These are phyloP conservation scores for Deilephila porcellus DNA, from an alignment of 2,888 invertebrate species.

Conservation along the genomic window DNA sequence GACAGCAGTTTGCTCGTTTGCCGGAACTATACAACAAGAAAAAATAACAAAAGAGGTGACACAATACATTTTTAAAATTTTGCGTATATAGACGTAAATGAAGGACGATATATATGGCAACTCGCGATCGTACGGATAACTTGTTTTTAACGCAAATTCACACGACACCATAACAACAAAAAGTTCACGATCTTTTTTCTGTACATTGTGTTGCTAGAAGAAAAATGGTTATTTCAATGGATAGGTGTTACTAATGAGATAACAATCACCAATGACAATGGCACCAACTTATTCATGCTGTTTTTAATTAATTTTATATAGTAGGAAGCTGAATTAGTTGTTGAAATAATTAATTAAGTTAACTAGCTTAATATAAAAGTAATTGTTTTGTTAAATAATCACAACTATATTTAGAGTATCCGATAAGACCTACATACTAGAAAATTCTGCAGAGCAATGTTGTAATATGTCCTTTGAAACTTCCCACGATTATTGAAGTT, in stretches of 20 bases:
- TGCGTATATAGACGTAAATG: neutral
- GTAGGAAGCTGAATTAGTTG: neutral
- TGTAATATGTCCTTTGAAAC: neutral
- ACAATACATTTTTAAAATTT: too few species aligned
- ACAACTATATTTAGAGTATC: constrained; percentile 9
- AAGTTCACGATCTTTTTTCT: neutral
- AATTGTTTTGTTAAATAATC: constrained; percentile 6
- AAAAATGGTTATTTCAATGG: neutral
- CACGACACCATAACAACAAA: neutral
- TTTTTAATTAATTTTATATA: constrained; percentile 5
- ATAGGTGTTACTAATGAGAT: neutral
- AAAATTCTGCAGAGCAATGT: neutral
- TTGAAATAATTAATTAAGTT: neutral
- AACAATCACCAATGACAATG: neutral
- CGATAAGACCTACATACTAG: neutral
- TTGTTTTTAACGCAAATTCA: constrained; percentile 2
- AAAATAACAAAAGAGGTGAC: too few species aligned
- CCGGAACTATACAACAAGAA: too few species aligned
- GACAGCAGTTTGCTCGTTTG: too few species aligned
- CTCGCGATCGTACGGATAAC: neutral
- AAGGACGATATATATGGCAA: constrained; percentile 5
- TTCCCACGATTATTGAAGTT: neutral
- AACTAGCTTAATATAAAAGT: neutral
- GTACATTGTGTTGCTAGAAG: neutral
- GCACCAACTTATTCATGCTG: neutral